Evolutionary conservation across 2,888 invertebrate species (phyloP), one percentile per base, ranked within the genome.

Genomic region (Tipula unca): DNA sequence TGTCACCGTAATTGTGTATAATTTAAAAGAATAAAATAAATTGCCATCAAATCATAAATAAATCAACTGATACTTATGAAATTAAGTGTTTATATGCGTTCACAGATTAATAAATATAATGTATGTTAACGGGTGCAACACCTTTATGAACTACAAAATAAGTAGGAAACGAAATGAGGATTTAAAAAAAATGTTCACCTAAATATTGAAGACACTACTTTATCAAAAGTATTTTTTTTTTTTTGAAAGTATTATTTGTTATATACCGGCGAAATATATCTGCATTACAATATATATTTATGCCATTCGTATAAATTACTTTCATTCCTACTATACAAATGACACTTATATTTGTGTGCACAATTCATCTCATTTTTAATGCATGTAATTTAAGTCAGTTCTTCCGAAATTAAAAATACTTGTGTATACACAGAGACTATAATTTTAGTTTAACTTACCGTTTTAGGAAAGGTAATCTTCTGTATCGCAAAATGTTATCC

Each of bases 401-500:
- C 17, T 54, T 54, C 48, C n/a, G 48, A 54, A 6, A 54, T 69
- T 69, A 69, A 69, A n/a, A n/a, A 69, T n/a, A 48, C 48, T 32
- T 6, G n/a, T 48, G 48, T n/a, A n/a, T n/a, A n/a, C n/a, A n/a
- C n/a, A n/a, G n/a, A n/a, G n/a, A n/a, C 1, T 48, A n/a, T 48
- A 25, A 25, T 69, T 20, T 13, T 69, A 39, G 69, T 20, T 69
- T 5, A 8, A 69, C 69, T 69, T 25, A 69, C 69, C 69, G 69
- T 69, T 69, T 69, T 69, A 69, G 20, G 69, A 69, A 69, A 69
- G 69, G 69, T 25, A 69, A 13, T 25, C 69, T 69, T 69, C 69
- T 69, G 69, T 69, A 69, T 69, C 69, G 69, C 25, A 69, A 69
- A 69, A 69, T 69, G 69, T 69, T 69, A 69, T 69, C 69, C 69